Evolutionary conservation across 2,113 vertebrate genomes (phyloP).

Genomic region (Colossoma macropomum): DNA sequence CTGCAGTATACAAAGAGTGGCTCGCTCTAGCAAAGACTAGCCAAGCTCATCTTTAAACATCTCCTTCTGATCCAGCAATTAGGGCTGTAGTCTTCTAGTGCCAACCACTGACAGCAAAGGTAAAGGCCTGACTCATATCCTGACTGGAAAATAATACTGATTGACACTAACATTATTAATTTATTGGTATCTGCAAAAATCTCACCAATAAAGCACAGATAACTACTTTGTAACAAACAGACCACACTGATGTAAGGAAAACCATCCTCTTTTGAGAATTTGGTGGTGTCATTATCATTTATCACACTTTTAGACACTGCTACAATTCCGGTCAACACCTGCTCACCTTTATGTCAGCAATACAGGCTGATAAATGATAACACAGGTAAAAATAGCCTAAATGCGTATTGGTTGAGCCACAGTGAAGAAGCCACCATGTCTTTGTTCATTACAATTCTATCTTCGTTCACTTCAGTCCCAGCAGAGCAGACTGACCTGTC

Average conservation of each 20-base stretch:
- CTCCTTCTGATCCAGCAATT: neutral
- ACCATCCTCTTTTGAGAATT: neutral
- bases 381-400: neutral
- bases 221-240: neutral
- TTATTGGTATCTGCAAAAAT: no score
- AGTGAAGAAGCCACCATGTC: neutral
- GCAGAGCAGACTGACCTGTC: slow-evolving; percentile 82
- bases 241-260: neutral
- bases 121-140: no score
- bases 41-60: neutral
- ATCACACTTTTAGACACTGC: neutral
- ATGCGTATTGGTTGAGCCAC: neutral
- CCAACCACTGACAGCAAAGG: no score
- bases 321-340: neutral
- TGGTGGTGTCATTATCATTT: neutral
- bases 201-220: neutral
- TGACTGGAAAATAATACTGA: neutral
- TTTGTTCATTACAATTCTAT: neutral
- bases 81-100: neutral
- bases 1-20: slow-evolving; percentile 27
- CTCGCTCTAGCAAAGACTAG: neutral
- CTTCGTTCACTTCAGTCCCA: neutral
- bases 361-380: neutral
- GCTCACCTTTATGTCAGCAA: neutral
- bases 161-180: no score